A percentile compares a stretch with the other conserved stretches of the same genome.
Conservation (phyloP, 2,797 vertebrate species). For the Sciurus vulgaris region DNA sequence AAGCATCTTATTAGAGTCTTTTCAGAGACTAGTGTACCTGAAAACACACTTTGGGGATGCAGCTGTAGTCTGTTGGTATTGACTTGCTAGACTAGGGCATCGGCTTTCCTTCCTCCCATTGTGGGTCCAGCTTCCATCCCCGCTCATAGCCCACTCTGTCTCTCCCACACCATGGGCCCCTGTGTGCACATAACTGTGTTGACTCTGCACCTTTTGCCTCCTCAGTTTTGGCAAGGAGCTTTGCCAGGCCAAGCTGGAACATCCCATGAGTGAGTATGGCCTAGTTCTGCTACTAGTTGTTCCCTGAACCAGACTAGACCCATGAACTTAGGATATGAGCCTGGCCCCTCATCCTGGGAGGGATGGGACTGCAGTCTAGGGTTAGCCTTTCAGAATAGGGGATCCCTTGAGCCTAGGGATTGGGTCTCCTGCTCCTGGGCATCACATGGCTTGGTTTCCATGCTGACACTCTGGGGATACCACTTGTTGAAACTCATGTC, state of each 20-base stretch:
- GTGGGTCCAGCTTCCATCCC: neutral
- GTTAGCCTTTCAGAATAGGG: neutral
- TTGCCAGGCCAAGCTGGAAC: slow-evolving; percentile 93
- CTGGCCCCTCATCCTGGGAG: neutral
- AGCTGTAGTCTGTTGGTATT: neutral
- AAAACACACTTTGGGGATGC: neutral
- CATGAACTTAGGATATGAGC: neutral
- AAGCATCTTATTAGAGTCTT: neutral
- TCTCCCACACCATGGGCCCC: neutral
- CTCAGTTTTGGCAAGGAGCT: slow-evolving; percentile 96
- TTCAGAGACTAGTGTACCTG: neutral
- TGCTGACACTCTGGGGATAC: neutral
- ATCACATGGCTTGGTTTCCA: neutral
- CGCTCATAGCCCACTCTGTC: neutral
- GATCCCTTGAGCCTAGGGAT: neutral
- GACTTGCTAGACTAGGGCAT: neutral
- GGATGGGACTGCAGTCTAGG: rapidly evolving
- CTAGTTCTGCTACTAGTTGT: neutral
- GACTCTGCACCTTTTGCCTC: slow-evolving; percentile 69
- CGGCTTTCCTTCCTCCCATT: neutral
- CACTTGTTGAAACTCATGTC: neutral
- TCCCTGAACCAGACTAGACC: neutral
- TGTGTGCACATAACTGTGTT: rapidly evolving
- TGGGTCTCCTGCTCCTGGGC: neutral
- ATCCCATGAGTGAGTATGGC: slow-evolving; percentile 95